Evolutionary conservation across 2,888 invertebrate genomes (phyloP), one percentile per base, ranked within the genome.

Genomic region (Sepioteuthis lessoniana): DNA sequence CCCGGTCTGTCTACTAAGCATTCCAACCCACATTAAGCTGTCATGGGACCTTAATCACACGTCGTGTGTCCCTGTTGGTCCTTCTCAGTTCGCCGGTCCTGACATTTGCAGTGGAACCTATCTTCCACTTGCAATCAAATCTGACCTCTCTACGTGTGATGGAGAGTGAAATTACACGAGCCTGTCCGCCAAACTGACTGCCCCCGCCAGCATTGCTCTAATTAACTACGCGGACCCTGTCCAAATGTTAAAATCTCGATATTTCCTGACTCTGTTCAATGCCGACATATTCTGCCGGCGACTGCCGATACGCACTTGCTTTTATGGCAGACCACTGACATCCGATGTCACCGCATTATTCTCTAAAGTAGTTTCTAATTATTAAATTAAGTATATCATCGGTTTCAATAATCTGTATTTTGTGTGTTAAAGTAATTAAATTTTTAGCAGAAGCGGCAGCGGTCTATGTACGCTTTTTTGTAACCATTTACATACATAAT

Each of bases 121-220:
- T 76, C 76, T 76, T n/a, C n/a, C 76, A 76, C n/a, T 76, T 76
- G 76, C 35, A 76, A 76, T 76, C 76, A 76, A 76, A 76, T 76
- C 76, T 76, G 76, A 76, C 76, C 76, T 76, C 76, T 76, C 76
- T 13, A 35, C 76, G 76, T 76, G 76, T 76, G n/a, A 35, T 76
- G n/a, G 35, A 76, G 76, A 76, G n/a, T n/a, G 76, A 76, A 35
- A 76, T 76, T 76, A 76, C 76, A 35, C 13, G n/a, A 76, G 16
- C 76, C 76, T 76, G 76, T 76, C 76, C 76, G 19, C 35, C 35
- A 35, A 76, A 76, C 35, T n/a, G n/a, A 13, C 76, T n/a, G 19
- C 76, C 35, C n/a, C 76, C n/a, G 76, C 35, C 76, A n/a, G n/a
- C 16, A 3, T 76, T 2, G n/a, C n/a, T 13, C n/a, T n/a, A 76